Conservation (phyloP, 1,140 invertebrate species). For the Andricus grossulariae region DNA sequence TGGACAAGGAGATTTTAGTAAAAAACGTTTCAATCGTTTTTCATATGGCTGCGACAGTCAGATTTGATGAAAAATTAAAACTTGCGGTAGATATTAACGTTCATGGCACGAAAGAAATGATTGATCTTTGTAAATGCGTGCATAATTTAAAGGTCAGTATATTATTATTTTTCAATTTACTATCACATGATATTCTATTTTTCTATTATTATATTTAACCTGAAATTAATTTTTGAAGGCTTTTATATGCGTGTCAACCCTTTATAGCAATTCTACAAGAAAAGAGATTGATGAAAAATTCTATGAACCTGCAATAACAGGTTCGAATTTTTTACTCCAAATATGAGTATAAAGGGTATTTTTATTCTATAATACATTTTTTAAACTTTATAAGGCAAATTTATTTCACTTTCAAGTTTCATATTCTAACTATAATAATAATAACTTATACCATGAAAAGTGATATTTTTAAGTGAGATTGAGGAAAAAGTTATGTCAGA, state of each 20-base stretch:
- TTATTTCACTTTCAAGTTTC: no score
- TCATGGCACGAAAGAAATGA: conserved; percentile 77
- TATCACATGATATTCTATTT: not conserved
- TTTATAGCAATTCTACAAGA: conserved; percentile 80
- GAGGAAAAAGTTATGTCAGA: conserved; percentile 6
- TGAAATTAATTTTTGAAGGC: conserved; percentile 69
- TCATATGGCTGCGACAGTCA: conserved; percentile 90
- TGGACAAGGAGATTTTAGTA: conserved; percentile 78
- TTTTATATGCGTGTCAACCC: conserved; percentile 81
- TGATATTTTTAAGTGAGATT: conserved; percentile 10
- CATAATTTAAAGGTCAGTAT: conserved; percentile 78
- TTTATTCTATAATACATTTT: no score
- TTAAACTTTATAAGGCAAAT: no score
- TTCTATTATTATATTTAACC: not conserved
- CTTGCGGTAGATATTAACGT: conserved; percentile 80
- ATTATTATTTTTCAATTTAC: not conserved
- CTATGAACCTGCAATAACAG: conserved; percentile 71
- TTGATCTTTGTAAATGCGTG: conserved; percentile 79
- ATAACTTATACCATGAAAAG: not conserved
- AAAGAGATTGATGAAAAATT: conserved; percentile 77
- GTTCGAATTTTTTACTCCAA: conserved; percentile 41
- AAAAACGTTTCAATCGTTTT: conserved; percentile 86
- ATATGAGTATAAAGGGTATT: not conserved
- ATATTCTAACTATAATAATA: no score
- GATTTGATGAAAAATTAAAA: conserved; percentile 89